Conservation (phyloP, 2,888 invertebrate species). For the Melieria crassipennis region DNA sequence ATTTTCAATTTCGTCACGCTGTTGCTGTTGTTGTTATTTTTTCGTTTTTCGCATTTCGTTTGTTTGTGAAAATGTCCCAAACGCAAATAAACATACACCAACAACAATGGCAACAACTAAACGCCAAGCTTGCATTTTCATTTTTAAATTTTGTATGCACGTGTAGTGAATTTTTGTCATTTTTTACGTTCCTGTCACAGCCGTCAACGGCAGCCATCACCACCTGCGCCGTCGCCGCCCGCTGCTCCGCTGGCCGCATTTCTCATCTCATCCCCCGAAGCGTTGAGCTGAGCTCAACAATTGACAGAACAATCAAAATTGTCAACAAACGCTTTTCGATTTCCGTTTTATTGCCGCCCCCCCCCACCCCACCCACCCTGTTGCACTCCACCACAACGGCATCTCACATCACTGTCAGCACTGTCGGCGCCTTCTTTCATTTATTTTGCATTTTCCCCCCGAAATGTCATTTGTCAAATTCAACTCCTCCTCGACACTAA, state of each 20-base stretch:
- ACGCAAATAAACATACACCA: too few species aligned
- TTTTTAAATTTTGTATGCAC: background rate
- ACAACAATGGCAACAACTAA: too few species aligned
- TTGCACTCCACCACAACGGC: background rate
- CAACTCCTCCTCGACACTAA: slow-evolving; percentile 10
- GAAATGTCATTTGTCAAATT: background rate
- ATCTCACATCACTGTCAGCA: background rate
- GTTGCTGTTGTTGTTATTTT: too few species aligned
- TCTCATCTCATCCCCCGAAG: background rate
- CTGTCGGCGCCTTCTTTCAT: background rate
- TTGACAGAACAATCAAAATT: slow-evolving; percentile 11
- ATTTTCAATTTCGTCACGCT: too few species aligned
- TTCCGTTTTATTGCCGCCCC: slow-evolving; percentile 15
- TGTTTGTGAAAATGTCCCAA: too few species aligned
- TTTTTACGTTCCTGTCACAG: too few species aligned
- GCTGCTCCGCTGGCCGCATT: too few species aligned
- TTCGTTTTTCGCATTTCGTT: too few species aligned
- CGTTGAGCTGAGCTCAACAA: background rate
- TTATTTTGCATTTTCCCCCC: background rate
- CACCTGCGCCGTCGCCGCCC: too few species aligned
- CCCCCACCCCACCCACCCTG: background rate
- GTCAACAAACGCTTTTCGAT: slow-evolving; percentile 13
- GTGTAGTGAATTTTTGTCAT: too few species aligned
- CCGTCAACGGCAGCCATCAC: too few species aligned
- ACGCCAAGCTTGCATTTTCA: background rate